Evolutionary conservation across 1,140 invertebrate species (phyloP), one percentile per base, ranked within the genome.

Genomic region (Magallana ariakensis): DNA sequence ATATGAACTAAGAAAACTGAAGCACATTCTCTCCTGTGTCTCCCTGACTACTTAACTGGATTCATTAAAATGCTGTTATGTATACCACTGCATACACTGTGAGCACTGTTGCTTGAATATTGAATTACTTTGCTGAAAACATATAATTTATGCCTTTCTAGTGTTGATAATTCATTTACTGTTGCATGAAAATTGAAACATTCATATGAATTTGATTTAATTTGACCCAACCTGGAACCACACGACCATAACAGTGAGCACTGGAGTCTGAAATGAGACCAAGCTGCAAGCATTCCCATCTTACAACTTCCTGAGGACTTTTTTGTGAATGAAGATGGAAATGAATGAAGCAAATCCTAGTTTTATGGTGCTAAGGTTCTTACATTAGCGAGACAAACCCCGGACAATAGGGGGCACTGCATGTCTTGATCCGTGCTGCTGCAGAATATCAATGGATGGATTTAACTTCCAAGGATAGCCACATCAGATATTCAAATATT

Each of bases 401-500:
- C 3, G 66, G 22, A 75, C 22, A 75, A 75, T 26, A 75, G 22
- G 19, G 66, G 66, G 9, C 66, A 33, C 66, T 75, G 66, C 66
- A 75, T 19, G 66, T 75, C 22, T 26, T 26, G 33, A 19, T 8
- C 22, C 66, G 10, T 19, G 66, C 66, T 75, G 22, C 22, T 75
- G 9, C 60, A 80, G 88, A 89, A 89, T 89, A 87, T 62, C 26
- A 87, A 87, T 85, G 83, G 66, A 80, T 60, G 13, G 58, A 85
- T 89, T 89, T 89, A 85, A 87, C 85, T 87, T 89, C 85, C 85
- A 86, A 66, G 83, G 84, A 58, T 70, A 85, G 70, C 60, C 85
- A 81, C 66, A 89, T 82, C 55, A 85, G 82, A 85, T 89, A 85
- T 89, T 89, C 88, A 89, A 89, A 89, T 89, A 89, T 89, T 89